Conservation (phyloP, 2,113 vertebrate species). For the Carassius gibelio region DNA sequence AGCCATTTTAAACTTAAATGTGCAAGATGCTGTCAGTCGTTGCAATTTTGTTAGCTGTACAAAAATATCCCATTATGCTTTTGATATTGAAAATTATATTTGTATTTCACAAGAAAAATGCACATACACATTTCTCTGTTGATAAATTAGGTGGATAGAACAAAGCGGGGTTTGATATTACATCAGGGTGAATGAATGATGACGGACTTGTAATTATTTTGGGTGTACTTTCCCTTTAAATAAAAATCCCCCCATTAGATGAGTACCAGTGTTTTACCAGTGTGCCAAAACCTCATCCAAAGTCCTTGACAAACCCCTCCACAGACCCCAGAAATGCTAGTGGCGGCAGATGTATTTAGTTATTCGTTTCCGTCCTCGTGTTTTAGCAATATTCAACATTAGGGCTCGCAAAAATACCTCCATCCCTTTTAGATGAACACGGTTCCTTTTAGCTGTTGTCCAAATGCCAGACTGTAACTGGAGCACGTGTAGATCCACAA, state of each 20-base stretch:
- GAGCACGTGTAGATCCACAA: conserved; percentile 36
- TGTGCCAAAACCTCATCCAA: conserved; percentile 1
- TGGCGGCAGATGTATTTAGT: conserved; percentile 30
- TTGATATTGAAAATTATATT: too few relatives aligned
- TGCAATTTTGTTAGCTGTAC: too few relatives aligned
- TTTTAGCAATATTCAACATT: conserved; percentile 28
- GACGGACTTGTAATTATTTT: not conserved
- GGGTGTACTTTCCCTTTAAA: not conserved
- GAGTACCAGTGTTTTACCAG: not conserved
- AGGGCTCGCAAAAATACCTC: conserved; percentile 3
- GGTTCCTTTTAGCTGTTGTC: conserved; percentile 35
- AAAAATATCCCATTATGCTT: too few relatives aligned
- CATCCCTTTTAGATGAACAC: not conserved
- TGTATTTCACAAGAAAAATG: not conserved
- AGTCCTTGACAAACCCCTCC: conserved; percentile 24
- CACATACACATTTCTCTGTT: not conserved
- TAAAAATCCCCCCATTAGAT: conserved; percentile 5
- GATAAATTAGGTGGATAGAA: not conserved
- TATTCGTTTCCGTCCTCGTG: conserved; percentile 16
- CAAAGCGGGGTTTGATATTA: not conserved
- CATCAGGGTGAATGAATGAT: not conserved
- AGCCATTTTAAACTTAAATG: too few relatives aligned
- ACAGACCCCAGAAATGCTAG: not conserved
- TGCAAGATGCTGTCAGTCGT: too few relatives aligned
- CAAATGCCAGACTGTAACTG: conserved; percentile 15